phyloP scores from a whole-genome alignment of 1,140 invertebrate species.

The Drosophila elegans region DNA sequence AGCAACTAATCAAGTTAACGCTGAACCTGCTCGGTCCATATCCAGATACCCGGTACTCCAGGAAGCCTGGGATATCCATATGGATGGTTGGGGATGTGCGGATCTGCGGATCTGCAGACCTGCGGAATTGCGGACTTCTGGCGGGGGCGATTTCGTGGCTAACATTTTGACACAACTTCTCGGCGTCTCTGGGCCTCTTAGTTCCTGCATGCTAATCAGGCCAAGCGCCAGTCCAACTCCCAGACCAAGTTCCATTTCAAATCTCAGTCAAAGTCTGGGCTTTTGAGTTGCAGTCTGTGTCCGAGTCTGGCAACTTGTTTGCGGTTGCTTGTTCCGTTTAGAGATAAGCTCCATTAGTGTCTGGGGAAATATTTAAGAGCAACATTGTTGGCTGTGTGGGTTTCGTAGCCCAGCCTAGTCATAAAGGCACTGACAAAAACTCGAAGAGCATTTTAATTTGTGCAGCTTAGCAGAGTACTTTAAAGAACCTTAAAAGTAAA shows the following conservation, averaged over 20 bases:
- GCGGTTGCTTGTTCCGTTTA: constrained; percentile 84
- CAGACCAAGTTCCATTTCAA: constrained; percentile 7
- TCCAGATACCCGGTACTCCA: constrained; percentile 48
- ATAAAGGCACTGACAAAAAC: constrained; percentile 29
- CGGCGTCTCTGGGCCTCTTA: constrained; percentile 42
- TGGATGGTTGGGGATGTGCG: not conserved
- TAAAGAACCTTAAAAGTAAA: no score
- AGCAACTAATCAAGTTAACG: constrained; percentile 78
- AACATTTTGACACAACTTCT: constrained; percentile 68
- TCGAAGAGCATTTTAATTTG: no score
- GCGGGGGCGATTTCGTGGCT: constrained; percentile 60
- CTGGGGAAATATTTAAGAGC: constrained; percentile 82
- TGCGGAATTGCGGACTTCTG: not conserved
- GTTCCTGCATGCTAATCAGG: constrained; percentile 75
- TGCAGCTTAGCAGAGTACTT: no score
- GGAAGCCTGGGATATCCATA: constrained; percentile 11
- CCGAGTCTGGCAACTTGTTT: constrained; percentile 64
- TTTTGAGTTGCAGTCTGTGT: constrained; percentile 9
- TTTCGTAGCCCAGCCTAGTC: constrained; percentile 24
- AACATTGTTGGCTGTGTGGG: constrained; percentile 45
- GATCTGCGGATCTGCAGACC: no score
- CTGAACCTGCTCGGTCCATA: constrained; percentile 68
- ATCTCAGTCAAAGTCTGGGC: constrained; percentile 24
- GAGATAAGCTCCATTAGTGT: constrained; percentile 84
- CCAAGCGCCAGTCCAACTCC: constrained; percentile 63